Conservation (phyloP, 2,797 vertebrate species). For the Xenops minutus region DNA sequence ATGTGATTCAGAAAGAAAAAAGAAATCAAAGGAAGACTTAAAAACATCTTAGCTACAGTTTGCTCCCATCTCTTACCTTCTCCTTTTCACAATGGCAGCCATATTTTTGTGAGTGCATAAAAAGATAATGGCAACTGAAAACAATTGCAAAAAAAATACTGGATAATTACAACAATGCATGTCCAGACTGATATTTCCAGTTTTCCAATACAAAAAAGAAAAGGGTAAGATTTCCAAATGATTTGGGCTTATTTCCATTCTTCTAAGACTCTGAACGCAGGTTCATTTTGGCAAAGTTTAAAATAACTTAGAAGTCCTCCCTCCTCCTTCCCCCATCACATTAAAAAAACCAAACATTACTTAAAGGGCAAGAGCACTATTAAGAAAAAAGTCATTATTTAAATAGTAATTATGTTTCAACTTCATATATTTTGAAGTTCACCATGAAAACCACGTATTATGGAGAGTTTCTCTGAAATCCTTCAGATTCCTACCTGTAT, state of each 20-base stretch:
- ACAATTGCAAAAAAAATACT: constrained; percentile 18
- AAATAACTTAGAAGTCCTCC: constrained; percentile 53
- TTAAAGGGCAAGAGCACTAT: constrained; percentile 63
- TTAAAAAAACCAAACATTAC: constrained; percentile 32
- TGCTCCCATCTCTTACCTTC: constrained; percentile 53
- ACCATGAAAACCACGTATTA: background rate
- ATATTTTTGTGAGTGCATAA: constrained; percentile 41
- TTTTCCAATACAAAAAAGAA: background rate
- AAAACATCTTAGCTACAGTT: background rate
- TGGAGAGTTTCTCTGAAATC: background rate
- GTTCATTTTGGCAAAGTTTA: constrained; percentile 62
- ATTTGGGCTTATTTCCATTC: constrained; percentile 51
- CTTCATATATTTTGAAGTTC: background rate
- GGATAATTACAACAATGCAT: constrained; percentile 17
- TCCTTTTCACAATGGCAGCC: constrained; percentile 41
- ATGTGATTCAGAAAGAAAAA: background rate
- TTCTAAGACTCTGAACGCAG: constrained; percentile 33
- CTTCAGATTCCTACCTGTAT: background rate
- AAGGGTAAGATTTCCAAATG: constrained; percentile 1
- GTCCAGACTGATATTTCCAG: constrained; percentile 1
- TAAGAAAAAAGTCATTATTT: constrained; percentile 15
- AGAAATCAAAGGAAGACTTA: background rate
- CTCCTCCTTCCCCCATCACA: constrained; percentile 58
- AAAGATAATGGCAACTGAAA: constrained; percentile 39
- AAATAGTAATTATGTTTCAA: background rate